These are phyloP conservation scores for Conus canariensis DNA, from an alignment of 2,888 invertebrate species.

Conservation along the genomic window DNA sequence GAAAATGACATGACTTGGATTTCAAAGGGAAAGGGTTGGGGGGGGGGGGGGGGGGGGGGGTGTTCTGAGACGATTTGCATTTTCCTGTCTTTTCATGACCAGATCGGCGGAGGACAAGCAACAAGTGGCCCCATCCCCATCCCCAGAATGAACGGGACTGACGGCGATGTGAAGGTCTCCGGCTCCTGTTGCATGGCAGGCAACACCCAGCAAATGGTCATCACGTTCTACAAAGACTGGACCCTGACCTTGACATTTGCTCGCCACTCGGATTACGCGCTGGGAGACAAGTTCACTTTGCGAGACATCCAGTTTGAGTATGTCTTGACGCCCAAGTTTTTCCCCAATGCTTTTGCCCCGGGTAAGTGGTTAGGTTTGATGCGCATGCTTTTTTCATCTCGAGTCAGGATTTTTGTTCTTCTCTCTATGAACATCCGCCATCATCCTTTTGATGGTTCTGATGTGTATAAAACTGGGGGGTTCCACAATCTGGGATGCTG, in stretches of 20 bases:
- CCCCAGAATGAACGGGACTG: constrained; percentile 32
- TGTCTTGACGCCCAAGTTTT: constrained; percentile 3
- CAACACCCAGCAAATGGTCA: constrained; percentile 36
- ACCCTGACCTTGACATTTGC: constrained; percentile 41
- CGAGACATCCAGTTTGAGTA: constrained; percentile 3
- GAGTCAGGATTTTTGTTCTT: too few relatives aligned
- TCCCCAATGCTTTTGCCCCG: neutral
- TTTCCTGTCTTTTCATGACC: neutral
- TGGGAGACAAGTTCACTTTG: neutral
- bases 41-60: too few relatives aligned
- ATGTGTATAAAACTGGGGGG: too few relatives aligned
- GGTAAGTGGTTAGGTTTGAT: neutral
- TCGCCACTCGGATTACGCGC: too few relatives aligned
- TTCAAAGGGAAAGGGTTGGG: too few relatives aligned
- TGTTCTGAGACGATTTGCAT: too few relatives aligned
- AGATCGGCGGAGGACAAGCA: neutral
- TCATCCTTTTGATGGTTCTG: too few relatives aligned
- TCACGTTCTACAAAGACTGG: constrained; percentile 45
- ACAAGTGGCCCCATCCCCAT: neutral
- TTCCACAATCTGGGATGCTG: too few relatives aligned
- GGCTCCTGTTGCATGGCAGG: constrained; percentile 43
- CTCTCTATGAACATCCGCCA: too few relatives aligned
- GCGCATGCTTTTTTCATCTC: too few relatives aligned
- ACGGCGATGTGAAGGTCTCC: neutral
- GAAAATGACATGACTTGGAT: too few relatives aligned